phyloP scores from a whole-genome alignment of 2,797 vertebrate species.

The Acanthurus lineatus region DNA sequence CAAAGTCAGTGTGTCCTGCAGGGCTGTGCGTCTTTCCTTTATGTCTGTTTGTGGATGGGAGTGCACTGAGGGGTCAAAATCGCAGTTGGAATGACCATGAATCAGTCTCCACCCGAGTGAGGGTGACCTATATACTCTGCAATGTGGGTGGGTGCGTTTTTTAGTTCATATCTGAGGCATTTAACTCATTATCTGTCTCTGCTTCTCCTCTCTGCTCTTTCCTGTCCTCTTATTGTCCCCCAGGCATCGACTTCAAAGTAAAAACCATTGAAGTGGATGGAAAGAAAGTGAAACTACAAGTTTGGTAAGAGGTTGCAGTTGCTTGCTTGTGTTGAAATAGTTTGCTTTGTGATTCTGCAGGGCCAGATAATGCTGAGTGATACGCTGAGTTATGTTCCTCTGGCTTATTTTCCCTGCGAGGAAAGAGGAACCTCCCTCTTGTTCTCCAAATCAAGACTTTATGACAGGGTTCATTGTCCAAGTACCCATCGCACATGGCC shows the following conservation, averaged over 20 bases:
- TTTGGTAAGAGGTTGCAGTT: slow-evolving; percentile 87
- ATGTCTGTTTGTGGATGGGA: slow-evolving; percentile 25
- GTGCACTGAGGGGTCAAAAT: slow-evolving; percentile 30
- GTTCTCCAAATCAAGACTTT: slow-evolving; percentile 43
- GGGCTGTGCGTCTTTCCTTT: slow-evolving; percentile 11
- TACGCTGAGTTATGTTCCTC: neutral
- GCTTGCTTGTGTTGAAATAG: slow-evolving; percentile 1
- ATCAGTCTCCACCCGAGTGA: slow-evolving; percentile 41
- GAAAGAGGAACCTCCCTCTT: slow-evolving; percentile 61
- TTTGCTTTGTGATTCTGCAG: slow-evolving; percentile 8
- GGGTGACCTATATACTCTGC: slow-evolving; percentile 65
- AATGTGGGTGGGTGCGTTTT: slow-evolving; percentile 39
- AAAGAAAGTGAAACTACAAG: slow-evolving; percentile 96
- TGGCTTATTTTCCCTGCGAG: slow-evolving; percentile 26
- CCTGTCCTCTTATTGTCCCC: neutral
- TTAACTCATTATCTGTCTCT: slow-evolving; percentile 48
- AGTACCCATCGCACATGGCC: slow-evolving; percentile 15
- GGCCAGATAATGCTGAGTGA: slow-evolving; percentile 12
- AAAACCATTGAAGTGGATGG: slow-evolving; percentile 95
- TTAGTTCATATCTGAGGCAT: slow-evolving; percentile 47
- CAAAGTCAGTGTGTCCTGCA: slow-evolving; percentile 22
- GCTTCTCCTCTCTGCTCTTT: neutral
- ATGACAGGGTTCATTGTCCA: slow-evolving; percentile 50
- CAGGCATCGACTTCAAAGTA: slow-evolving; percentile 97
- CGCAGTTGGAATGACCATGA: slow-evolving; percentile 30